Base-by-base conservation (phyloP, 2,888 invertebrate genomes). In the Willowsia nigromaculata region DNA sequence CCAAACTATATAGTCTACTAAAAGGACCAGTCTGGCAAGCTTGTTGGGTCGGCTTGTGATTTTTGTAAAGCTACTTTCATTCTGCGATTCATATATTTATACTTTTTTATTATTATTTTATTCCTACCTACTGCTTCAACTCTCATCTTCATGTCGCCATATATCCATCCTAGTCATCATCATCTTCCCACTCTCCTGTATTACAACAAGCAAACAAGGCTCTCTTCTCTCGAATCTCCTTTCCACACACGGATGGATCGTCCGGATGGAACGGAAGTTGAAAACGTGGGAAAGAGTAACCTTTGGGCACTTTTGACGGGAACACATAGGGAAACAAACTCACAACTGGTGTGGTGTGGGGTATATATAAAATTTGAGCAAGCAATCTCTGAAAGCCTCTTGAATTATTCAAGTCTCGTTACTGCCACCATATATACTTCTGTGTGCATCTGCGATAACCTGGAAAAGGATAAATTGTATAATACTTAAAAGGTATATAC, bases 301-400 rank as follows among this genome's bases (percentile, higher is more conserved):
- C 89, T 89, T 89, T 89, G 89, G 89, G 89, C 89, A 89, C 89
- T 89, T 88, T 89, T 71, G 71, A 83, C 83, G 71, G 83, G 71
- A 71, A 53, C 65, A 25, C 30, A 30, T 53, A 50, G 80, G 40
- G 56, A 78, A 65, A 40, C 59, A 15, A n/a, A 65, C 30, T 43
- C 7, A 7, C 43, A n/a, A n/a, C n/a, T n/a, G n/a, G n/a, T 56
- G 6, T 27, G 43, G 81, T 25, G 25, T 22, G 56, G 40, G 4
- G 25, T 11, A 71, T 30, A 62, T 62, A 47, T 40, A 18, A 68
- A 18, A 78, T 53, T 78, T 74, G 53, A 78, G 62, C 88, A 81
- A 85, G 78, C 85, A 89, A 80, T 80, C 85, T 89, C 78, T 89
- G 89, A 89, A 89, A 89, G 81, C 50, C 80, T 80, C 78, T 85